Evolutionary conservation across 1,140 invertebrate species (phyloP).

Genomic region (Papilio machaon): DNA sequence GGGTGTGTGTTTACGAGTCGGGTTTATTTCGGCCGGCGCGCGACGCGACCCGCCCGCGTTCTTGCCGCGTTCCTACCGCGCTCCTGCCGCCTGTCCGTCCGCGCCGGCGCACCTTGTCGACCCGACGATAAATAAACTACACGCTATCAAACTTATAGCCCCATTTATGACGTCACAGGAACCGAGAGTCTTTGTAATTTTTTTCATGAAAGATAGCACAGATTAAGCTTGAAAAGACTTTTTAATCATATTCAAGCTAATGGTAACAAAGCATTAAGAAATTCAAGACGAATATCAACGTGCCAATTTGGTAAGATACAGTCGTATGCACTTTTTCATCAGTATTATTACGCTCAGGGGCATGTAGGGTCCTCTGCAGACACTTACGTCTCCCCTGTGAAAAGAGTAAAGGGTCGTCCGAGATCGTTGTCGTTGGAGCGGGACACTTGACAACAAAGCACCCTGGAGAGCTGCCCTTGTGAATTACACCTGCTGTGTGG

Average conservation of each 20-base stretch:
- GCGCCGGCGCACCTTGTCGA: slow-evolving; percentile 34
- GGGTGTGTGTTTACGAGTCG: slow-evolving; percentile 52
- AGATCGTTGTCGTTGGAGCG: slow-evolving; percentile 50
- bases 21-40: slow-evolving; percentile 52
- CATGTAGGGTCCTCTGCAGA: slow-evolving; percentile 42
- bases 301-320: slow-evolving; percentile 13
- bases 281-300: not conserved
- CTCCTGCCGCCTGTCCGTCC: slow-evolving; percentile 52
- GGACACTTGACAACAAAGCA: slow-evolving; percentile 51
- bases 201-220: not conserved
- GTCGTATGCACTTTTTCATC: slow-evolving; percentile 43
- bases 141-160: slow-evolving; percentile 4
- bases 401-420: slow-evolving; percentile 44
- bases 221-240: not conserved
- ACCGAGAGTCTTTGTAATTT: not conserved
- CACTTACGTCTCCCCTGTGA: slow-evolving; percentile 47
- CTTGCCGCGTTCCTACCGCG: not conserved
- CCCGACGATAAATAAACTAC: slow-evolving; percentile 12
- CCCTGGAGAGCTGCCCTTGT: slow-evolving; percentile 44
- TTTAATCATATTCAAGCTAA: not conserved
- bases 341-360: slow-evolving; percentile 42
- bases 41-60: slow-evolving; percentile 35
- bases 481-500: slow-evolving; percentile 52
- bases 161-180: not conserved
- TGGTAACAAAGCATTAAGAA: not conserved